Evolutionary conservation across 2,797 vertebrate genomes (phyloP), one percentile per base, ranked within the genome.

Genomic region (Manis pentadactyla): DNA sequence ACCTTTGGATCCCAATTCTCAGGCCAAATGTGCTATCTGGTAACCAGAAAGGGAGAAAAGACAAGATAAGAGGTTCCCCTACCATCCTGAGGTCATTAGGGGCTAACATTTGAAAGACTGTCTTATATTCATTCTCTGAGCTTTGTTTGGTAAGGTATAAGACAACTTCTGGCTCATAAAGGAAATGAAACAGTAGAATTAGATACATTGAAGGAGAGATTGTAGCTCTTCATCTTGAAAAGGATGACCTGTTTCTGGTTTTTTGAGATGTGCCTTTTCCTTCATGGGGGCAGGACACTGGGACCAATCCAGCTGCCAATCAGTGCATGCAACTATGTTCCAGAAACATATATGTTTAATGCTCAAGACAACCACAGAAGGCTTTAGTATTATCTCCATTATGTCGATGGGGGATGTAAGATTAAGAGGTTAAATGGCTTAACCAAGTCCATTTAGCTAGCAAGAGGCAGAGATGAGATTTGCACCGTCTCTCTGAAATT

Each of bases 41-140:
- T 66, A 87, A 86, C 34, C 34, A 31, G 34, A 93, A 93, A 93
- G 69, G 53, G 49, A 93, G 69, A 66, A 93, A 59, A 68, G 53
- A 37, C 7, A 59, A 79, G 73, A 69, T 66, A 19, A 37, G 77
- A 83, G 46, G 31, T n/a, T 94, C 9, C 53, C 39, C 59, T 37
- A 53, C 10, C 74, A 18, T 71, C 19, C 29, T 14, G 5, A 42
- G 78, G 34, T 87, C 46, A 88, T 66, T 17, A 86, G 83, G 86
- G 34, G 51, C 23, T 88, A n/a, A 77, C 27, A 49, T 21, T 18
- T 69, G 63, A 87, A 89, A 78, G 64, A 87, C 4, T 69, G 18
- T 75, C 42, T 88, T 86, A 69, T 21, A 51, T 63, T 69, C 78
- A 69, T 10, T 13, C 51, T 92, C 46, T 34, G 55, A 63, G 59